Base-by-base conservation (phyloP, 2,113 vertebrate species). In the Oceanites oceanicus region DNA sequence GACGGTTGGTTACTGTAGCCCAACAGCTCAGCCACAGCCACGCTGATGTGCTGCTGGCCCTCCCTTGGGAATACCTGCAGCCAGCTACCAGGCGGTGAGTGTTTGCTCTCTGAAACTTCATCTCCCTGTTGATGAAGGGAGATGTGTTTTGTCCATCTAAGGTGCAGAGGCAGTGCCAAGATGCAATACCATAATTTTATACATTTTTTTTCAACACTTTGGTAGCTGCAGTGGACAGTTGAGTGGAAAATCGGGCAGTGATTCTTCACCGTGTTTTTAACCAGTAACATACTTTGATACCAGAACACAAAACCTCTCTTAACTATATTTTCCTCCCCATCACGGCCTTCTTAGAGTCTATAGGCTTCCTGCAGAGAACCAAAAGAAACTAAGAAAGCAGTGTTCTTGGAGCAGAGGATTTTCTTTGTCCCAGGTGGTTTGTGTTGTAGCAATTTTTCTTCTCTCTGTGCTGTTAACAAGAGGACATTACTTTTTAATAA, bases 401-500 rank as follows among this genome's bases (percentile, higher is more conserved):
- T 63, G 66, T 75, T 90, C 75, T 87, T 80, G 85, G 91, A 91
- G 85, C 92, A 86, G 96, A 90, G 87, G 92, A 68, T 52, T 95
- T 97, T 95, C 36, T 94, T 92, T 96, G 97, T 98, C 97, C 96
- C 95, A 94, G 96, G 86, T 94, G 97, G 94, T 98, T 98, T 97
- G 97, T 98, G 97, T 98, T 98, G 96, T 94, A 97, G 94, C 97
- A 91, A 95, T 92, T 80, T 77, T 86, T 59, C 90, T 75, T 88
- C 86, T 93, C 79, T 97, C 89, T 97, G 97, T 98, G 97, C 97
- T 97, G 97, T 98, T 98, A 98, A 98, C 96, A 95, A 96, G 88
- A 98, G 80, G 96, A 97, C 75, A 75, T 97, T 97, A 98, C 97
- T 98, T 98, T 98, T 97, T 98, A 98, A 98, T 98, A 98, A 98